These are phyloP conservation scores for Megalops cyprinoides DNA, from an alignment of 2,797 vertebrate species.

Conservation along the genomic window DNA sequence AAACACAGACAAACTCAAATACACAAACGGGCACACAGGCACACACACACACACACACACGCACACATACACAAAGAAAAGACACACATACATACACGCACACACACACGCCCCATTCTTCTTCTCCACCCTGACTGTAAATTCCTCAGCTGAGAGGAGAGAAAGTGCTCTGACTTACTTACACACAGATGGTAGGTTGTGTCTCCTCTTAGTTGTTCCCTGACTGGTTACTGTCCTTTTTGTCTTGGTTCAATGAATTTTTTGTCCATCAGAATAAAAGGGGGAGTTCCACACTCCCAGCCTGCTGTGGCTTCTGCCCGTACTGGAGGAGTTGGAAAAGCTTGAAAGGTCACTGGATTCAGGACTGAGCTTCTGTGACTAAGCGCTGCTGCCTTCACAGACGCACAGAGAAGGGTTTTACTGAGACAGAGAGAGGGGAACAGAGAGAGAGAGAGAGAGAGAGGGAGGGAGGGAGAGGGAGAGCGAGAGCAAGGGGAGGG, in stretches of 20 bases:
- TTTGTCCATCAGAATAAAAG: background rate
- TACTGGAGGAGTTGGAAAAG: background rate
- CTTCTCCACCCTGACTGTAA: conserved; percentile 37
- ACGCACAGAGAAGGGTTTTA: conserved; percentile 4
- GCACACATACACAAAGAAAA: background rate
- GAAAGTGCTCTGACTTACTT: conserved; percentile 18
- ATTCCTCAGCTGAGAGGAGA: background rate
- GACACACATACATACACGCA: background rate
- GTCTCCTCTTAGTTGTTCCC: background rate
- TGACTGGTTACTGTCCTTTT: background rate
- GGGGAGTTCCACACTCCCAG: background rate
- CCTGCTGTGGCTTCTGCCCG: background rate
- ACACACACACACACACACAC: background rate
- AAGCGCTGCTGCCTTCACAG: background rate
- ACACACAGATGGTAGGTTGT: background rate
- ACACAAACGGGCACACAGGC: conserved; percentile 3
- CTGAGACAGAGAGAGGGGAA: background rate
- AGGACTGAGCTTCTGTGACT: background rate
- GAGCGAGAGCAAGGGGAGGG: background rate
- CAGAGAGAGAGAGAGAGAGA: background rate
- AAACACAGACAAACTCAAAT: background rate
- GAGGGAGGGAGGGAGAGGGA: background rate
- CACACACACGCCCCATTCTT: conserved; percentile 22
- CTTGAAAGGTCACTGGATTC: background rate
- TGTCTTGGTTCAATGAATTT: conserved; percentile 2